These are phyloP conservation scores for Campoplex capitator DNA, from an alignment of 2,888 invertebrate species.

Conservation along the genomic window DNA sequence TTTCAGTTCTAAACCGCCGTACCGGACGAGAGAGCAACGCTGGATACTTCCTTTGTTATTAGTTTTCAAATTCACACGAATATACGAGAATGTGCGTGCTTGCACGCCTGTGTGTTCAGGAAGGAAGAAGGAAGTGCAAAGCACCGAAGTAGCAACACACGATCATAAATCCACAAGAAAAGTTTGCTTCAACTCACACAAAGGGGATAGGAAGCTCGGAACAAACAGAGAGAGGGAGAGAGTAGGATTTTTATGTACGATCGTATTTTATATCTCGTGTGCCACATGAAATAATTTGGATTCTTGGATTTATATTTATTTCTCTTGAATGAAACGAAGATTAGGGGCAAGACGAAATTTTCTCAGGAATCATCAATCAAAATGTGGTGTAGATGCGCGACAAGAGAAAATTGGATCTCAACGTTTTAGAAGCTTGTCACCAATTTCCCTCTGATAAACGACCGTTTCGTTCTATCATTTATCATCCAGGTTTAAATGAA, in stretches of 20 bases:
- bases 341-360: background rate
- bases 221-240: background rate
- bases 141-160: background rate
- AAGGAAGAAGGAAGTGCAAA: background rate
- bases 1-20: conserved; percentile 13
- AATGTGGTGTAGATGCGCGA: background rate
- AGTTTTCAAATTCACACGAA: conserved; percentile 10
- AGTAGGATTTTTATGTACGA: background rate
- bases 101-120: background rate
- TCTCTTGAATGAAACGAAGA: background rate
- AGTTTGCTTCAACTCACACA: background rate
- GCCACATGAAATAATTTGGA: background rate
- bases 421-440: background rate
- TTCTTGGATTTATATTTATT: background rate
- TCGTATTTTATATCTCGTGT: background rate
- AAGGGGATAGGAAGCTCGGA: background rate
- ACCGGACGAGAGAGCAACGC: conserved; percentile 8
- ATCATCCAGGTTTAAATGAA: background rate
- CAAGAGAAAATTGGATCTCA: background rate
- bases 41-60: conserved; percentile 5
- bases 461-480: background rate
- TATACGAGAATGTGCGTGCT: background rate
- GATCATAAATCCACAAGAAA: background rate
- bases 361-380: background rate
- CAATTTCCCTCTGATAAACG: background rate